These are phyloP conservation scores for Sebastes hubbsi DNA, from an alignment of 2,797 vertebrate species.

Conservation along the genomic window DNA sequence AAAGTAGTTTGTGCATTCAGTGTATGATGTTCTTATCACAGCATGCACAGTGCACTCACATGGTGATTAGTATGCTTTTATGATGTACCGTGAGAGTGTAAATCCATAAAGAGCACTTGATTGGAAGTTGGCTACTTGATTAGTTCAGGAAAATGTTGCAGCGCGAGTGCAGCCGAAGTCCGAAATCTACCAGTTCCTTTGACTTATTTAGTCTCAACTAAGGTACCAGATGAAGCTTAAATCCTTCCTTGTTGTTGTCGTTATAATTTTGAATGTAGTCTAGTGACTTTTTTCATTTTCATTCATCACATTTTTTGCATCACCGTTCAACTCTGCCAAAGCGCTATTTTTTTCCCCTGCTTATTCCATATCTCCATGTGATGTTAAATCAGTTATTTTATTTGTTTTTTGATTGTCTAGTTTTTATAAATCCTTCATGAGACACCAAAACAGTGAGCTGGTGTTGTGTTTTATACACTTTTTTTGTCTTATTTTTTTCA, in stretches of 20 bases:
- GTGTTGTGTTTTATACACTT: slow-evolving; percentile 3
- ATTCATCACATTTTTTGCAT: neutral
- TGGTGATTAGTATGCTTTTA: slow-evolving; percentile 3
- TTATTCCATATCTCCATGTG: neutral
- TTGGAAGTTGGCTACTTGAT: neutral
- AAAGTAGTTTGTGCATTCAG: neutral
- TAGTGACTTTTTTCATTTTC: neutral
- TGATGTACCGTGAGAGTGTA: neutral
- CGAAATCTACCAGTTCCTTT: neutral
- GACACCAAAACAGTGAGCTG: slow-evolving; percentile 10
- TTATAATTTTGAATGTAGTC: slow-evolving; percentile 21
- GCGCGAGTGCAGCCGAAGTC: neutral
- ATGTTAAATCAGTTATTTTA: slow-evolving; percentile 10
- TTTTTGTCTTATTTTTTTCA: neutral
- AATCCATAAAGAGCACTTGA: slow-evolving; percentile 11
- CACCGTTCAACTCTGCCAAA: slow-evolving; percentile 28
- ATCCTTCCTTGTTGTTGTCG: neutral
- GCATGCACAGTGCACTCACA: neutral
- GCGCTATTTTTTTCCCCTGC: neutral
- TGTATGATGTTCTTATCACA: neutral
- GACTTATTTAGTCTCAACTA: slow-evolving; percentile 3
- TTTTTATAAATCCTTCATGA: neutral
- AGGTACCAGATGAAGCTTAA: slow-evolving; percentile 37
- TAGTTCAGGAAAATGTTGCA: neutral
- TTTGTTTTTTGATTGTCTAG: slow-evolving; percentile 1